Evolutionary conservation across 2,888 invertebrate genomes (phyloP).

Genomic region (Caenorhabditis zanzibari): DNA sequence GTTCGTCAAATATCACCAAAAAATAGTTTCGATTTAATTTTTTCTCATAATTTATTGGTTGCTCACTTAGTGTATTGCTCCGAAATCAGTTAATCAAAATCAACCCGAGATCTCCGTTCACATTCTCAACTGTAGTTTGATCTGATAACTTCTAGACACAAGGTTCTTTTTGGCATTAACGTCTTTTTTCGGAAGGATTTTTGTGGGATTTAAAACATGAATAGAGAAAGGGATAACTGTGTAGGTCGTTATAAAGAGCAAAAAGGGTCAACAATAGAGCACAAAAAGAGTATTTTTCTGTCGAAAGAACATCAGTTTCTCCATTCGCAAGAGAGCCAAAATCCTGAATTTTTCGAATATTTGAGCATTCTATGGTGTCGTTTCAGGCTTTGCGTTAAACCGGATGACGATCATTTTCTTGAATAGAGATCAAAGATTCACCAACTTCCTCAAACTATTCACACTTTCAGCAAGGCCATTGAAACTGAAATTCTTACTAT

Average conservation of each 20-base stretch:
- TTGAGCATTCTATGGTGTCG: no score
- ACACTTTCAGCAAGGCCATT: not conserved
- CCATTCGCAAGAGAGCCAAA: not conserved
- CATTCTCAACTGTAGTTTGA: not conserved
- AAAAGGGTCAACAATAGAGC: slow-evolving; percentile 34
- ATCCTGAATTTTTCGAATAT: not conserved
- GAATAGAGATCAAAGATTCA: not conserved
- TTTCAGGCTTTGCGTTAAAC: not conserved
- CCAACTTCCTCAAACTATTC: not conserved
- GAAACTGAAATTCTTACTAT: not conserved
- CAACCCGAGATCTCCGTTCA: no score
- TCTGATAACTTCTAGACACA: not conserved
- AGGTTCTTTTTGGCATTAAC: not conserved
- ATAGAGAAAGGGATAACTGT: slow-evolving; percentile 5
- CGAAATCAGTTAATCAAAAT: not conserved
- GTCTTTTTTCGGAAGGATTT: not conserved
- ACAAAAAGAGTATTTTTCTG: slow-evolving; percentile 3
- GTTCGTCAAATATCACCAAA: not conserved
- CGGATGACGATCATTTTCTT: not conserved
- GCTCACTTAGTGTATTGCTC: not conserved
- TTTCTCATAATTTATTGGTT: no score
- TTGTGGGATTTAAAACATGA: slow-evolving; percentile 11
- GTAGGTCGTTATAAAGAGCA: not conserved
- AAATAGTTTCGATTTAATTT: not conserved
- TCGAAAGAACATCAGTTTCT: not conserved